Percentiles rank a stretch among this genome's conserved stretches.
Conservation (phyloP, 2,797 vertebrate species). For the Sebastiscus tertius region DNA sequence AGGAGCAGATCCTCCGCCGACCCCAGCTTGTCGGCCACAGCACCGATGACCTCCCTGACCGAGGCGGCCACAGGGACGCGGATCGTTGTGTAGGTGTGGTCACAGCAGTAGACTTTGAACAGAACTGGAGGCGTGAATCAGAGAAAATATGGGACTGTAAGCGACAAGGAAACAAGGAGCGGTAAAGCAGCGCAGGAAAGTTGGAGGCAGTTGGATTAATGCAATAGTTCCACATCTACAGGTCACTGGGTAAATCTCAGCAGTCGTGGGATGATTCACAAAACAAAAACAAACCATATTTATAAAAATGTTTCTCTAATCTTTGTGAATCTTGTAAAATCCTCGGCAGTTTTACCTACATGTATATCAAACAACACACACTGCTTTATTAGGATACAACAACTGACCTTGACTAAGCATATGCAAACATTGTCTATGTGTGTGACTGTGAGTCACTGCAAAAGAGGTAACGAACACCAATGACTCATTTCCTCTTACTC, state of each 20-base stretch:
- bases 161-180: not conserved
- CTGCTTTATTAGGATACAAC: not conserved
- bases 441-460: not conserved
- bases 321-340: not conserved
- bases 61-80: conserved; percentile 90
- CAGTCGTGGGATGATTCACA: not conserved
- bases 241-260: not conserved
- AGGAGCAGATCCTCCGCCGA: conserved; percentile 93
- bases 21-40: conserved; percentile 94
- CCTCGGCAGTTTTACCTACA: not conserved
- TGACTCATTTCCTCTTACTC: not conserved
- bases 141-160: conserved; percentile 22
- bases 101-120: conserved; percentile 96
- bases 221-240: not conserved
- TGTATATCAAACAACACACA: not conserved
- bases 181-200: not conserved
- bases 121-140: conserved; percentile 84
- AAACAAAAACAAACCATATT: not conserved
- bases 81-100: conserved; percentile 98
- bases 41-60: conserved; percentile 91
- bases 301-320: not conserved
- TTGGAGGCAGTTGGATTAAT: not conserved
- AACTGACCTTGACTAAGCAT: not conserved
- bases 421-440: not conserved
- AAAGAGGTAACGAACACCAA: not conserved